Evolutionary conservation across 1,140 invertebrate species (phyloP).

Genomic region (Drosophila navojoa): DNA sequence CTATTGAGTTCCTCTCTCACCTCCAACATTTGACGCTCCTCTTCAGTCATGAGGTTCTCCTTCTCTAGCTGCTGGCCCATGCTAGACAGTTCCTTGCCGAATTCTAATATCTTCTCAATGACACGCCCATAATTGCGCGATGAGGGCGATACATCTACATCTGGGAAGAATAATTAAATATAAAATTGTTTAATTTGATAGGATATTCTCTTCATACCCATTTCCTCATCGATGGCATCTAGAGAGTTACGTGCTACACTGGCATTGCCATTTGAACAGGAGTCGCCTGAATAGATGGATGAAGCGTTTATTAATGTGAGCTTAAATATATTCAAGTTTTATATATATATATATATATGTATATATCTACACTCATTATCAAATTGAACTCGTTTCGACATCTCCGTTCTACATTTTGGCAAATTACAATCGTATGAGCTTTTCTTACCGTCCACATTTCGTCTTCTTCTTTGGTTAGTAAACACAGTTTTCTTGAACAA

Average conservation of each 20-base stretch:
- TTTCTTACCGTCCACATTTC: neutral
- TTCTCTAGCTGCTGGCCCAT: slow-evolving; percentile 93
- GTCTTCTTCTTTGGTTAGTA: slow-evolving; percentile 1
- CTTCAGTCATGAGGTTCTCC: slow-evolving; percentile 92
- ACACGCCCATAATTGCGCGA: slow-evolving; percentile 90
- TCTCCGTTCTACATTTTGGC: neutral
- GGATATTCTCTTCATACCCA: slow-evolving; percentile 84
- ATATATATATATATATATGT: neutral
- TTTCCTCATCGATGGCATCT: slow-evolving; percentile 86
- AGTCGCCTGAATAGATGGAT: slow-evolving; percentile 53
- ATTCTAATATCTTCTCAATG: slow-evolving; percentile 95
- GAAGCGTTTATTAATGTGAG: neutral
- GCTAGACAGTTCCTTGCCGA: slow-evolving; percentile 95
- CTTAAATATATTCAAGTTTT: neutral
- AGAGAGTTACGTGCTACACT: slow-evolving; percentile 68
- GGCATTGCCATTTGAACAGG: slow-evolving; percentile 87
- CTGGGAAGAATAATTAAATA: slow-evolving; percentile 44
- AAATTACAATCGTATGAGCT: neutral
- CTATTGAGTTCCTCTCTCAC: slow-evolving; percentile 81
- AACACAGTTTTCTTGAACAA: too few relatives aligned
- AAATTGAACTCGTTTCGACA: neutral
- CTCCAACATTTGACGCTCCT: slow-evolving; percentile 96
- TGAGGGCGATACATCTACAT: slow-evolving; percentile 84
- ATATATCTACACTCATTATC: neutral
- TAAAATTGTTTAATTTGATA: neutral